phyloP scores from a whole-genome alignment of 2,113 vertebrate genomes.

The Lamprotornis superbus region DNA sequence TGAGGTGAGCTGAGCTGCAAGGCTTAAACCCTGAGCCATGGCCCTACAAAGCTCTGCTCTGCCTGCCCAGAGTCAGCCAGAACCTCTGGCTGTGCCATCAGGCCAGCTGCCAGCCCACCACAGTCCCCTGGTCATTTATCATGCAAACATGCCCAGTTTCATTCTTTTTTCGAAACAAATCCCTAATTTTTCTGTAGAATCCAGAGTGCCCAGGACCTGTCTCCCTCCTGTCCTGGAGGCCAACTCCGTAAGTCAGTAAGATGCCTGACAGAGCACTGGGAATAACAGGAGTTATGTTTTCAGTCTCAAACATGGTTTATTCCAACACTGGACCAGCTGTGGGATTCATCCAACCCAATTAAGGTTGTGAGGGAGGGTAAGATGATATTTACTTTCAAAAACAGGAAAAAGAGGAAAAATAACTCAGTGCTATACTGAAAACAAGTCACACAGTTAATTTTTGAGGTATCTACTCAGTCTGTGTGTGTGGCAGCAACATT shows the following conservation, averaged over 20 bases:
- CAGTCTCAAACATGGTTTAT: neutral
- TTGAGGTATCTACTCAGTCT: neutral
- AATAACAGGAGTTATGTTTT: neutral
- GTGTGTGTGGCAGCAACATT: neutral
- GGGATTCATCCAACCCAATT: neutral
- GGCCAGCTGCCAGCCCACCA: neutral
- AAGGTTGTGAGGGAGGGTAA: neutral
- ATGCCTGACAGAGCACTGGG: neutral
- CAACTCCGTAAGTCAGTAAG: neutral
- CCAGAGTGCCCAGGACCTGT: neutral
- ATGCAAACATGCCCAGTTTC: neutral
- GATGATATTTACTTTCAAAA: neutral
- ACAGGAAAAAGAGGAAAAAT: neutral
- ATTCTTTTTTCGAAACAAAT: neutral
- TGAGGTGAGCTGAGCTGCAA: neutral
- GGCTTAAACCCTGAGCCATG: neutral
- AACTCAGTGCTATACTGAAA: neutral
- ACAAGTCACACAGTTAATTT: neutral
- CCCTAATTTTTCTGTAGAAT: neutral
- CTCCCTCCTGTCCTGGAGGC: neutral
- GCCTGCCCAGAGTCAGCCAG: neutral
- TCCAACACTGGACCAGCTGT: neutral
- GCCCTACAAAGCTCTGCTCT: neutral
- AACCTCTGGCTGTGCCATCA: neutral
- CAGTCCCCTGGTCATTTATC: too few relatives aligned